Evolutionary conservation across 2,797 vertebrate genomes (phyloP), one percentile per base, ranked within the genome.

Genomic region (Acipenser ruthenus): DNA sequence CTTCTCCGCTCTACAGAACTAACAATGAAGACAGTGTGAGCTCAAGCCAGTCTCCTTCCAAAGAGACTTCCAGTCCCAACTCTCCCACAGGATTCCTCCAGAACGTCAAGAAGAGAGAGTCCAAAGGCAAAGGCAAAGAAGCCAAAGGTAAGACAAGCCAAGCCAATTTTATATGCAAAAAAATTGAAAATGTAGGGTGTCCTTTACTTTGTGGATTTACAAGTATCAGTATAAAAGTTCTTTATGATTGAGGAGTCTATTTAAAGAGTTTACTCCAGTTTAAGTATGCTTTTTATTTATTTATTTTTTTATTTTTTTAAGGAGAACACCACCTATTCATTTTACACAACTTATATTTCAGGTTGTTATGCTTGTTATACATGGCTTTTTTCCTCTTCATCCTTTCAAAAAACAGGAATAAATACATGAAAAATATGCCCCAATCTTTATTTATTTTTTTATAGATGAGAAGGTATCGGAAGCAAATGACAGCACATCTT

Each of bases 101-200:
- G 60, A 93, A 78, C 48, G 79, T 84, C 60, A 96, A 93, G 79
- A 93, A 90, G 80, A 90, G 82, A 78, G 93, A 95, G 79, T 83
- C 84, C 67, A 95, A 94, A 83, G 89, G 87, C 71, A 91, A 89
- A 80, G 79, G 88, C 66, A 93, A 91, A 82, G 91, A 88, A 60
- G 63, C 73, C 60, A 94, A 92, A 89, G 94, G 94, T 95, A 83
- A 80, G 75, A 58, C 47, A 1, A 10, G 15, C 51, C 8, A 53
- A 53, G 59, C 59, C 10, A 13, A 12, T 12, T 60, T 18, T 60
- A 12, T 60, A 9, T 4, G 55, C 55, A n/a, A n/a, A 2, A 58
- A 1, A 37, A 37, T 37, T 37, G 37, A 5, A 37, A 37, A 37
- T 37, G 5, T 37, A 37, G 37, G 37, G 37, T 37, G 5, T 37